These are phyloP conservation scores for Pangasius macronema DNA, from an alignment of 2,797 vertebrate genomes.

Conservation along the genomic window DNA sequence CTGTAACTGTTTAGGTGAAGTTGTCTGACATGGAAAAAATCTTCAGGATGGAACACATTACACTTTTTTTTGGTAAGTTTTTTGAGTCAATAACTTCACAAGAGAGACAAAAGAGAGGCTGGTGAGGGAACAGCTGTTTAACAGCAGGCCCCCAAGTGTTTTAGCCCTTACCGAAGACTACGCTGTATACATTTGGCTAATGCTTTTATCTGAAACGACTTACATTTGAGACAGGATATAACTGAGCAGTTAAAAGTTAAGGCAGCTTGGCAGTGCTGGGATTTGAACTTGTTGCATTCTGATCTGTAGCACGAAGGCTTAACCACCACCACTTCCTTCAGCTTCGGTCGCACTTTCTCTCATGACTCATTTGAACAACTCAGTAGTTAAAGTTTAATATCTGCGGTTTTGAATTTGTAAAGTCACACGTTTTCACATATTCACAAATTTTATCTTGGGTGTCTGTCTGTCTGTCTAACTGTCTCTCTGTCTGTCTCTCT, in stretches of 20 bases:
- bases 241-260: background rate
- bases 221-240: background rate
- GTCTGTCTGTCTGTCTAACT: background rate
- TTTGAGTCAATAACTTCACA: too few species aligned
- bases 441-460: background rate
- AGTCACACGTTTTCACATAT: background rate
- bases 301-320: background rate
- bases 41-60: too few species aligned
- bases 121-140: too few species aligned
- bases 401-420: background rate
- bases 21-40: too few species aligned
- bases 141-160: background rate
- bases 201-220: background rate
- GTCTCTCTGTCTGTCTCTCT: background rate
- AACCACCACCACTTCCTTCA: constrained; percentile 12
- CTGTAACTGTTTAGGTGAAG: too few species aligned
- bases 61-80: too few species aligned
- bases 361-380: background rate
- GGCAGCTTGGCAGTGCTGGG: too few species aligned
- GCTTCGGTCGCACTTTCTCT: background rate
- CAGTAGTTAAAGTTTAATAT: too few species aligned
- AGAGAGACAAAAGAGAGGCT: too few species aligned
- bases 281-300: background rate
- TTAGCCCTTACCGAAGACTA: background rate
- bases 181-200: background rate